Conservation (phyloP, 1,140 invertebrate genomes). For the Caerostris darwini region DNA sequence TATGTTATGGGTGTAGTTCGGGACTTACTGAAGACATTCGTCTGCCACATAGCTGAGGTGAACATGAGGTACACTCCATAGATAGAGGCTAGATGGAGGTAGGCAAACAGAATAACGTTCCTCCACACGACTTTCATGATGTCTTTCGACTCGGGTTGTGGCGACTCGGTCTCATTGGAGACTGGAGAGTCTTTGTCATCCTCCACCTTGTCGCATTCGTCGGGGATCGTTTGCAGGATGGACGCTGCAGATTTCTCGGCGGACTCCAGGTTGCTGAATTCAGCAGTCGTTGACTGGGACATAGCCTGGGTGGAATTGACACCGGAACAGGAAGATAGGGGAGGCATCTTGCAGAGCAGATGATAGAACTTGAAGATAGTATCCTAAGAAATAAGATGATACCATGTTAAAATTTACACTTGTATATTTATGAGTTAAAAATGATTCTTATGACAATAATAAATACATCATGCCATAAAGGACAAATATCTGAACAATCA, state of each 20-base stretch:
- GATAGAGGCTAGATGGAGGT: conserved; percentile 92
- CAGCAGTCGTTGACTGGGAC: not conserved
- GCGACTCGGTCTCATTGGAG: not conserved
- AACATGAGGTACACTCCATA: conserved; percentile 92
- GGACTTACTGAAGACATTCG: conserved; percentile 62
- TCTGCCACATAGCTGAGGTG: conserved; percentile 83
- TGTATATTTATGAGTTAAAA: no score
- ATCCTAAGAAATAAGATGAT: no score
- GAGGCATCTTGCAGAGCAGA: conserved; percentile 24
- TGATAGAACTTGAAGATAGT: no score
- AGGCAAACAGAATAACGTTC: conserved; percentile 92
- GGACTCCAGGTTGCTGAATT: not conserved
- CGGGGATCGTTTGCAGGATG: not conserved
- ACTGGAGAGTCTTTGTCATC: not conserved
- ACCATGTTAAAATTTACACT: no score
- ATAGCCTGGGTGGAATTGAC: conserved; percentile 10
- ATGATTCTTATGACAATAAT: no score
- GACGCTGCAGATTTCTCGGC: not conserved
- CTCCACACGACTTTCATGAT: conserved; percentile 90
- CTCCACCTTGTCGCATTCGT: conserved; percentile 48
- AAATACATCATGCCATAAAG: no score
- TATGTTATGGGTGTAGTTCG: not conserved
- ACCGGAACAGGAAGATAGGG: conserved; percentile 44
- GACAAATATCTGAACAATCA: no score
- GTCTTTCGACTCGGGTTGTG: conserved; percentile 81